Conservation (phyloP, 2,113 vertebrate genomes). For the Thermophis baileyi region DNA sequence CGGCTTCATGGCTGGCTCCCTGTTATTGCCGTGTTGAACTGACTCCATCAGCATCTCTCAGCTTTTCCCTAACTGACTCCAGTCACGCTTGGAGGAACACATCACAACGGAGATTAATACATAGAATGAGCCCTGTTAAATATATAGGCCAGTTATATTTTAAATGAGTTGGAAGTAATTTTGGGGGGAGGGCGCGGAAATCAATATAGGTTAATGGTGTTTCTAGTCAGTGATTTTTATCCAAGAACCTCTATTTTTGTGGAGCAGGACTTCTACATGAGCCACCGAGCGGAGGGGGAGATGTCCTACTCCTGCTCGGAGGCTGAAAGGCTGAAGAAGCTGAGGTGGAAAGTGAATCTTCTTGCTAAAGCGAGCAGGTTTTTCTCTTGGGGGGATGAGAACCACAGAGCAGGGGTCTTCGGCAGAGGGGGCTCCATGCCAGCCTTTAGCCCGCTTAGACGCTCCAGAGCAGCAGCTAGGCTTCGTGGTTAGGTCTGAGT, state of each 20-base stretch:
- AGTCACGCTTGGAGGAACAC: slow-evolving; percentile 39
- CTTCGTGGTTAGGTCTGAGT: not conserved
- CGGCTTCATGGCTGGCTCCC: slow-evolving; percentile 44
- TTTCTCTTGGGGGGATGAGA: not conserved
- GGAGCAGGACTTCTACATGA: not conserved
- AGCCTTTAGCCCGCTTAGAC: not conserved
- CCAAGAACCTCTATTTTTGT: rapidly evolving
- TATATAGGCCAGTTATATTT: slow-evolving; percentile 5
- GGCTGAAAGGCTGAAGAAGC: not conserved
- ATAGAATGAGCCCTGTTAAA: slow-evolving; percentile 35
- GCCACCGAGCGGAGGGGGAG: not conserved
- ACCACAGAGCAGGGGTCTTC: not conserved
- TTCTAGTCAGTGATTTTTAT: not conserved
- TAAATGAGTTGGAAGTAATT: not conserved
- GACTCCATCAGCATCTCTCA: slow-evolving; percentile 39
- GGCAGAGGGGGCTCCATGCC: not conserved
- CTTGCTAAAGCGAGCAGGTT: not conserved
- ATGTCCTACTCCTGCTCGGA: not conserved
- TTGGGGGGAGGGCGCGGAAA: not conserved
- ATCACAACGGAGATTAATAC: slow-evolving; percentile 45
- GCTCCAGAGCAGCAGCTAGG: not conserved
- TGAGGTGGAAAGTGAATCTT: not conserved
- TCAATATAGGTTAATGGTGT: slow-evolving; percentile 38
- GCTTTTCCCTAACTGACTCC: slow-evolving; percentile 33
- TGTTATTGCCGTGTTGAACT: slow-evolving; percentile 30